Conservation (phyloP, 2,797 vertebrate genomes). For the Antrozous pallidus region DNA sequence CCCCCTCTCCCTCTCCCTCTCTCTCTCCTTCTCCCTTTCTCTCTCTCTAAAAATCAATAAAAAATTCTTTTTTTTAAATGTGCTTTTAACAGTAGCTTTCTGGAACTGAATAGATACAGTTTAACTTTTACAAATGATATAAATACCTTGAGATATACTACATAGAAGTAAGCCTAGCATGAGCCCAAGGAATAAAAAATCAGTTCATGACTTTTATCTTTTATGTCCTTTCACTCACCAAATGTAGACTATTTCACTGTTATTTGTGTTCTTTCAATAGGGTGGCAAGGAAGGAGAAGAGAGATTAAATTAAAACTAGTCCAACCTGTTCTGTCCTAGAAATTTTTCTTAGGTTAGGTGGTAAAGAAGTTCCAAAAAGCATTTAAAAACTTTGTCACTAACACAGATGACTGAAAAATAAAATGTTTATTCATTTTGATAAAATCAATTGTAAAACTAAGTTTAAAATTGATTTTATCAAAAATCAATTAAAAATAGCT, state of each 20-base stretch:
- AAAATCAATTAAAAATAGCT: conserved; percentile 27
- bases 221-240: neutral
- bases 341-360: neutral
- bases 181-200: neutral
- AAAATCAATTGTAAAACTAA: conserved; percentile 17
- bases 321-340: neutral
- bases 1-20: too few species aligned
- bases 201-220: neutral
- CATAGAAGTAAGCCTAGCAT: neutral
- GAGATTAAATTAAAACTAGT: neutral
- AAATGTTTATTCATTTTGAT: conserved; percentile 4
- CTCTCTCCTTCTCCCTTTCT: too few species aligned
- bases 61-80: neutral
- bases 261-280: neutral
- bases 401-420: conserved; percentile 11
- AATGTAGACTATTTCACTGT: neutral
- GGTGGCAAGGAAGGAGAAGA: neutral
- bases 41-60: neutral
- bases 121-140: neutral
- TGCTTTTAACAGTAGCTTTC: neutral
- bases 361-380: neutral
- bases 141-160: conserved; percentile 18
- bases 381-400: conserved; percentile 7
- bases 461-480: too few species aligned
- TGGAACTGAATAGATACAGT: neutral